These are phyloP conservation scores for Rhinichthys klamathensis DNA, from an alignment of 2,113 vertebrate genomes.

Conservation along the genomic window DNA sequence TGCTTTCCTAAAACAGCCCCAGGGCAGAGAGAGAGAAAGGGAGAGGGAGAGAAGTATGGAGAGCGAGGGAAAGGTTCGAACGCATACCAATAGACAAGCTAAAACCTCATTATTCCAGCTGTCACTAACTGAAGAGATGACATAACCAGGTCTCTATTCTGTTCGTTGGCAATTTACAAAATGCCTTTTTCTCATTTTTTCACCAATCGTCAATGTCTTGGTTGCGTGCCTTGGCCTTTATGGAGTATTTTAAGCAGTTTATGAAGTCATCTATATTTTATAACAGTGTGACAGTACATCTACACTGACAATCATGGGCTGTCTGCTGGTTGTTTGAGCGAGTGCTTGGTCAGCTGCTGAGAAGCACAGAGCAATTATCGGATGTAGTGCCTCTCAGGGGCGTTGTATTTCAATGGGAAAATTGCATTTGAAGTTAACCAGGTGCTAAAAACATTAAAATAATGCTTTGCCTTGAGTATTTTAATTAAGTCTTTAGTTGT, in stretches of 20 bases:
- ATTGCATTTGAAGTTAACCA: neutral
- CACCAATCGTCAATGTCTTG: slow-evolving; percentile 1
- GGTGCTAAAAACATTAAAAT: neutral
- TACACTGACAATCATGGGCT: slow-evolving; percentile 10
- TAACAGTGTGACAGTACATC: slow-evolving; percentile 18
- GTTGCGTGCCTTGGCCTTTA: neutral
- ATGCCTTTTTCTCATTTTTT: slow-evolving; percentile 6
- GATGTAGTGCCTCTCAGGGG: neutral
- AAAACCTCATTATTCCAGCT: slow-evolving; percentile 37
- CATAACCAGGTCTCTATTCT: slow-evolving; percentile 24
- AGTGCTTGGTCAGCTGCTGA: slow-evolving; percentile 1
- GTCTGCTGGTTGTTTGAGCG: neutral
- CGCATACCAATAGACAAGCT: slow-evolving; percentile 34
- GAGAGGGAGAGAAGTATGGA: slow-evolving; percentile 3
- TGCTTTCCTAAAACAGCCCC: slow-evolving; percentile 41
- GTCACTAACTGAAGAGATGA: slow-evolving; percentile 21
- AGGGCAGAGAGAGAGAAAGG: slow-evolving; percentile 26
- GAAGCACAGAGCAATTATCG: neutral
- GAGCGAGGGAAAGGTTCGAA: slow-evolving; percentile 9
- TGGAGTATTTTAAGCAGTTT: slow-evolving; percentile 1
- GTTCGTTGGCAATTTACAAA: slow-evolving; percentile 2
- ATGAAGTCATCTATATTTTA: slow-evolving; percentile 6
- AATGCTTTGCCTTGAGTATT: neutral
- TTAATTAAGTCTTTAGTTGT: neutral
- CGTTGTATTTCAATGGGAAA: neutral